Evolutionary conservation across 2,888 invertebrate genomes (phyloP).

Genomic region (Drosophila robusta): DNA sequence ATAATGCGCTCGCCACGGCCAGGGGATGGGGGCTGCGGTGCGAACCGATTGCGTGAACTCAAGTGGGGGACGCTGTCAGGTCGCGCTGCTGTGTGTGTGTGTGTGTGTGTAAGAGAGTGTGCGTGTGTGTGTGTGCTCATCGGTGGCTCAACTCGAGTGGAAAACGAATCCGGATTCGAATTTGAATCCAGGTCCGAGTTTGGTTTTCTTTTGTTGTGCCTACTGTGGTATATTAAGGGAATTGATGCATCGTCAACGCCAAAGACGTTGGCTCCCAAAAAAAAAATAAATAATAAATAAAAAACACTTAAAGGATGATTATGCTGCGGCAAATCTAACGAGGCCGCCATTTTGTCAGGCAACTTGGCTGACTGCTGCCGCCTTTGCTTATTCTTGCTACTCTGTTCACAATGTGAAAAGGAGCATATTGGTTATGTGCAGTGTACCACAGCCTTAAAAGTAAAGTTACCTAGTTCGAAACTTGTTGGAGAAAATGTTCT

Average conservation of each 20-base stretch:
- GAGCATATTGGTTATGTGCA: neutral
- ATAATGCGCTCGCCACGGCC: conserved; percentile 39
- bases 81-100: neutral
- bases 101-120: neutral
- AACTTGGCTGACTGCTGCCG: neutral
- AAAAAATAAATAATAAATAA: neutral
- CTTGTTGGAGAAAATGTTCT: too few relatives aligned
- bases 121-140: conserved; percentile 37
- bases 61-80: conserved; percentile 26
- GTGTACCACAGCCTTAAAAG: too few relatives aligned
- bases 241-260: conserved; percentile 1
- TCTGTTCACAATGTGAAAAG: neutral
- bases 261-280: conserved; percentile 1
- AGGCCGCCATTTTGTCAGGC: conserved; percentile 28
- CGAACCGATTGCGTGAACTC: conserved; percentile 35
- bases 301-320: conserved; percentile 19
- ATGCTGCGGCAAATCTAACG: conserved; percentile 15
- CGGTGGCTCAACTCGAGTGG: conserved; percentile 61
- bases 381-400: neutral
- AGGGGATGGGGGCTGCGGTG: neutral
- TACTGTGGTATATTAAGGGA: neutral
- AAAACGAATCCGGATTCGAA: conserved; percentile 49
- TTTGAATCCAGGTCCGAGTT: conserved; percentile 21
- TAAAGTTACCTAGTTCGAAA: too few relatives aligned
- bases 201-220: conserved; percentile 33